Conservation (phyloP, 2,113 vertebrate genomes). For the Siniperca knerii region DNA sequence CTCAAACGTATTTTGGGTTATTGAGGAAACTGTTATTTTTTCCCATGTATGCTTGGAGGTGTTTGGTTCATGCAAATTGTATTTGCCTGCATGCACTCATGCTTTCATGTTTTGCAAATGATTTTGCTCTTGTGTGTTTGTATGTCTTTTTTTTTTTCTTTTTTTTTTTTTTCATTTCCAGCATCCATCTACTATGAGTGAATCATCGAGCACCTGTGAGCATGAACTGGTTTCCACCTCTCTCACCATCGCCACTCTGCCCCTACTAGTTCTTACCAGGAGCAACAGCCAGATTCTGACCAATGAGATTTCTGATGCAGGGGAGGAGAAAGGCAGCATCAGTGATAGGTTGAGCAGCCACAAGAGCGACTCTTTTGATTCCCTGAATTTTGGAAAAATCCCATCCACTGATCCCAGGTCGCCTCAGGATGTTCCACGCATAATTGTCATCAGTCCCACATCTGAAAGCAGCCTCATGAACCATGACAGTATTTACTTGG, state of each 20-base stretch:
- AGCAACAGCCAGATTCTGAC: constrained; percentile 70
- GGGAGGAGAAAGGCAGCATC: neutral
- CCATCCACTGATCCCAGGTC: neutral
- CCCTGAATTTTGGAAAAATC: constrained; percentile 42
- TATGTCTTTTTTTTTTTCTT: neutral
- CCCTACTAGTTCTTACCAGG: constrained; percentile 71
- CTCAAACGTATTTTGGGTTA: neutral
- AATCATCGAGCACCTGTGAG: constrained; percentile 64
- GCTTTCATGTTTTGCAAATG: neutral
- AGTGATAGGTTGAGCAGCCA: neutral
- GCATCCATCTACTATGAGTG: constrained; percentile 50
- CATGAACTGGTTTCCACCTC: constrained; percentile 73
- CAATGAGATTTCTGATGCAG: constrained; percentile 31
- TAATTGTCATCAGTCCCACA: constrained; percentile 78
- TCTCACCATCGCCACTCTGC: constrained; percentile 70
- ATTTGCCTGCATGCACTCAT: constrained; percentile 14
- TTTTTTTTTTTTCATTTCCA: constrained; percentile 26
- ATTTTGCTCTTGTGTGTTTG: neutral
- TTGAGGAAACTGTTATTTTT: neutral
- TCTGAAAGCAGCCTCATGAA: constrained; percentile 74
- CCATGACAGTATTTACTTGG: constrained; percentile 56
- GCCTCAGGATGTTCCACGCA: constrained; percentile 68
- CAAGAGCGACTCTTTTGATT: constrained; percentile 65
- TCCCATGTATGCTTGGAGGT: neutral
- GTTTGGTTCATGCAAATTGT: neutral